These are phyloP conservation scores for Clarias magur DNA, from an alignment of 2,113 vertebrate species.

Conservation along the genomic window DNA sequence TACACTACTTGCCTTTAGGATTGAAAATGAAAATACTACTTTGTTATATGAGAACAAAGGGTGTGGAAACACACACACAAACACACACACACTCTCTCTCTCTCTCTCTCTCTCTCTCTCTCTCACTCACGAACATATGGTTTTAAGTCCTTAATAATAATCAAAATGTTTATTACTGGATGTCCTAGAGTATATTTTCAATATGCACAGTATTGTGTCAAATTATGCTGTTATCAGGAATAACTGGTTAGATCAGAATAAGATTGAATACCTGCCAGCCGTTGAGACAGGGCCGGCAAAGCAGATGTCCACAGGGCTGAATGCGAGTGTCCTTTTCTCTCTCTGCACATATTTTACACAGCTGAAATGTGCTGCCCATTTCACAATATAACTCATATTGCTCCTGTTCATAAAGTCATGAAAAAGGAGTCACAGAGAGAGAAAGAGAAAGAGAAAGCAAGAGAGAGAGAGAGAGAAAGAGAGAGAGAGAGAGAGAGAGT, in stretches of 20 bases:
- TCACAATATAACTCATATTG: slow-evolving; percentile 85
- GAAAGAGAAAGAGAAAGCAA: neutral
- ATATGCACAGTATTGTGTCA: neutral
- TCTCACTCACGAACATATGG: neutral
- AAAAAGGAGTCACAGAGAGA: neutral
- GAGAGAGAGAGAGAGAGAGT: neutral
- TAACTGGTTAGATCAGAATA: neutral
- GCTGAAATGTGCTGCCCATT: slow-evolving; percentile 83
- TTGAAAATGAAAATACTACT: neutral
- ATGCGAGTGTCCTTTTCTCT: slow-evolving; percentile 80
- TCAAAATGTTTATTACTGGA: neutral
- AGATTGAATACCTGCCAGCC: slow-evolving; percentile 75
- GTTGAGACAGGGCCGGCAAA: slow-evolving; percentile 78
- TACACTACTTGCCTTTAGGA: neutral
- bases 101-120: too few relatives aligned
- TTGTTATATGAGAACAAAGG: slow-evolving; percentile 2
- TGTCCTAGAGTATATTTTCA: neutral
- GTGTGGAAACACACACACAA: slow-evolving; percentile 10
- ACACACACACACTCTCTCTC: neutral
- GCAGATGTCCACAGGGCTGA: slow-evolving; percentile 85
- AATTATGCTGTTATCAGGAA: neutral
- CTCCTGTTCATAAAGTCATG: slow-evolving; percentile 66
- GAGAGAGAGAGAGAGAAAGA: neutral
- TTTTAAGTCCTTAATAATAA: neutral
- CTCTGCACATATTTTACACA: slow-evolving; percentile 87